Evolutionary conservation across 2,888 invertebrate species (phyloP).

Genomic region (Microctonus aethiopoides): DNA sequence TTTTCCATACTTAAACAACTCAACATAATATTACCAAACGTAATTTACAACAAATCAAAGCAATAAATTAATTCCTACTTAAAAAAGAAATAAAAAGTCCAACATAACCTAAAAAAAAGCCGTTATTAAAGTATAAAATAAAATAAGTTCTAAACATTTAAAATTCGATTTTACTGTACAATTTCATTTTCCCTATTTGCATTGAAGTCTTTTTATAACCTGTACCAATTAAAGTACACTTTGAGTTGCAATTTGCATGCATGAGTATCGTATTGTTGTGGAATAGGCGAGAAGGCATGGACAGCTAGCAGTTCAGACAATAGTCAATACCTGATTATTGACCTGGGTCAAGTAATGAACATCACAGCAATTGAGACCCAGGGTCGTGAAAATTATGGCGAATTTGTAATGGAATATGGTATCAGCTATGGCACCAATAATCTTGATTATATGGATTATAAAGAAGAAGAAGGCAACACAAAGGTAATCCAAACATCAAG

Average conservation of each 20-base stretch:
- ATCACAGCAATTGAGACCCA: constrained; percentile 90
- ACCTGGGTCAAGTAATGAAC: constrained; percentile 88
- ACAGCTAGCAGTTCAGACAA: constrained; percentile 91
- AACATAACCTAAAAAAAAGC: no score
- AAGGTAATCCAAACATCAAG: constrained; percentile 76
- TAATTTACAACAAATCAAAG: no score
- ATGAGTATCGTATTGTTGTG: constrained; percentile 61
- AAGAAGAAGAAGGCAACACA: constrained; percentile 87
- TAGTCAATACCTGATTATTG: constrained; percentile 90
- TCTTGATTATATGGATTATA: constrained; percentile 88
- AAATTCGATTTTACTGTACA: no score
- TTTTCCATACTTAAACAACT: no score
- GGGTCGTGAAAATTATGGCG: constrained; percentile 89
- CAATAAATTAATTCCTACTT: not conserved
- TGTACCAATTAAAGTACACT: constrained; percentile 41
- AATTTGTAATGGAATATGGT: constrained; percentile 93
- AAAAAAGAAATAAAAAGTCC: no score
- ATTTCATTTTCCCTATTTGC: no score
- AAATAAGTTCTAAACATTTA: no score
- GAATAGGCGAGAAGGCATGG: constrained; percentile 90
- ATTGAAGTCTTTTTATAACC: not conserved
- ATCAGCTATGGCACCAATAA: constrained; percentile 94
- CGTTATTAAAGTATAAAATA: no score
- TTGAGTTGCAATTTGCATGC: constrained; percentile 64
- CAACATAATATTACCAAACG: no score